These are phyloP conservation scores for Momotus momota DNA, from an alignment of 2,797 vertebrate genomes.

Conservation along the genomic window DNA sequence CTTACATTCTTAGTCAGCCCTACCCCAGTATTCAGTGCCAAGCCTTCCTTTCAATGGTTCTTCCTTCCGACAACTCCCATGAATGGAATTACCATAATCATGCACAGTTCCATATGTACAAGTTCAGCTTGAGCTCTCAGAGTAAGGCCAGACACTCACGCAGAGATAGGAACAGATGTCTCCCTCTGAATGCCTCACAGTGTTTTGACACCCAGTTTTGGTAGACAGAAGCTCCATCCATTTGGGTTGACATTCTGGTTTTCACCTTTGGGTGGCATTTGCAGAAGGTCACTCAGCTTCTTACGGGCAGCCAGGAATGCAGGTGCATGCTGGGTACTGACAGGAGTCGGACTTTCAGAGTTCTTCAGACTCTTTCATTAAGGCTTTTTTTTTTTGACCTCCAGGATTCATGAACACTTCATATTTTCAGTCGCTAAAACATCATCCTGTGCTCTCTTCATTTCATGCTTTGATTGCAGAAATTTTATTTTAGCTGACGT, in stretches of 20 bases:
- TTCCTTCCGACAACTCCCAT: background rate
- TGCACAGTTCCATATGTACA: background rate
- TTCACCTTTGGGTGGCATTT: background rate
- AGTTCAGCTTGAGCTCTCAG: background rate
- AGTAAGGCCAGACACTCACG: background rate
- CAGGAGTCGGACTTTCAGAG: background rate
- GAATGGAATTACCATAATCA: background rate
- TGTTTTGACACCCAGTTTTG: background rate
- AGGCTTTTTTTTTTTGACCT: background rate
- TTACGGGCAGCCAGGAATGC: background rate
- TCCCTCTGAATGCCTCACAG: background rate
- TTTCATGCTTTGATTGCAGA: background rate
- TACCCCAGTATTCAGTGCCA: background rate
- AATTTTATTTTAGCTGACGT: background rate
- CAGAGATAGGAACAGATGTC: background rate
- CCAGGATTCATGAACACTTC: background rate
- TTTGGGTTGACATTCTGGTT: background rate
- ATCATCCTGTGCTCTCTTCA: background rate
- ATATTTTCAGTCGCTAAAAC: background rate
- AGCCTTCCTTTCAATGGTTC: background rate
- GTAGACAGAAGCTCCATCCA: background rate
- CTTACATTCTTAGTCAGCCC: background rate
- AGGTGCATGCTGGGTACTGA: fast-evolving
- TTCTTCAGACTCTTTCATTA: background rate
- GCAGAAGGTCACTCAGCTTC: background rate